Evolutionary conservation across 2,888 invertebrate species (phyloP).

Genomic region (Drosophila peninsularis): DNA sequence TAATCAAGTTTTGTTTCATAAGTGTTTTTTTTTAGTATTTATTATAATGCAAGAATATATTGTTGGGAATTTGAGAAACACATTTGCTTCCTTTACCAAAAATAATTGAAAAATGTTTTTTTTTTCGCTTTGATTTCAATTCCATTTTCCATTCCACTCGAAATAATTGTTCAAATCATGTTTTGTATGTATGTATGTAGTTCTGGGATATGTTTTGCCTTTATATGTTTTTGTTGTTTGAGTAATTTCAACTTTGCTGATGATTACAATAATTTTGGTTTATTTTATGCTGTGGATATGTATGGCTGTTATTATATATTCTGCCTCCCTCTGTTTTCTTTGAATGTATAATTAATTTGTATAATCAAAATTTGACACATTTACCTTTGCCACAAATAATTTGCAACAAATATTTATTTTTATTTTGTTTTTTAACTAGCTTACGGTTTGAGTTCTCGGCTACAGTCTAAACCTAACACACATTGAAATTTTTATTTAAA

Average conservation of each 20-base stretch:
- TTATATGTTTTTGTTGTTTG: conserved; percentile 64
- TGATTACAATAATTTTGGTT: conserved; percentile 55
- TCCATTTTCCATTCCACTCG: conserved; percentile 5
- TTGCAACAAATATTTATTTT: conserved; percentile 38
- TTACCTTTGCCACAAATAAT: conserved; percentile 21
- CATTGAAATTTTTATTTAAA: conserved; percentile 28
- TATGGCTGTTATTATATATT: conserved; percentile 44
- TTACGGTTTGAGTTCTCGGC: conserved; percentile 35
- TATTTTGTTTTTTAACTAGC: conserved; percentile 24
- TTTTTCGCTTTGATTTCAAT: background rate
- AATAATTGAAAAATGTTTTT: conserved; percentile 14
- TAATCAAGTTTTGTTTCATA: conserved; percentile 82
- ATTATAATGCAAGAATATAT: conserved; percentile 28
- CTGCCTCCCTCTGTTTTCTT: conserved; percentile 31
- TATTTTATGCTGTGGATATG: conserved; percentile 46
- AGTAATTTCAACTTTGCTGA: conserved; percentile 32
- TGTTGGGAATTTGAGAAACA: conserved; percentile 17
- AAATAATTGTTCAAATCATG: conserved; percentile 35
- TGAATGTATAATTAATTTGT: conserved; percentile 58
- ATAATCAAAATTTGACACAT: conserved; percentile 73
- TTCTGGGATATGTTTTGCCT: conserved; percentile 66
- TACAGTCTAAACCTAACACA: conserved; percentile 49
- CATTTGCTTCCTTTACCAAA: background rate
- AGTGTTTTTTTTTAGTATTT: conserved; percentile 39
- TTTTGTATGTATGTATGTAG: conserved; percentile 23